Conservation (phyloP, 2,888 invertebrate species). For the Metallyticus violacea region DNA sequence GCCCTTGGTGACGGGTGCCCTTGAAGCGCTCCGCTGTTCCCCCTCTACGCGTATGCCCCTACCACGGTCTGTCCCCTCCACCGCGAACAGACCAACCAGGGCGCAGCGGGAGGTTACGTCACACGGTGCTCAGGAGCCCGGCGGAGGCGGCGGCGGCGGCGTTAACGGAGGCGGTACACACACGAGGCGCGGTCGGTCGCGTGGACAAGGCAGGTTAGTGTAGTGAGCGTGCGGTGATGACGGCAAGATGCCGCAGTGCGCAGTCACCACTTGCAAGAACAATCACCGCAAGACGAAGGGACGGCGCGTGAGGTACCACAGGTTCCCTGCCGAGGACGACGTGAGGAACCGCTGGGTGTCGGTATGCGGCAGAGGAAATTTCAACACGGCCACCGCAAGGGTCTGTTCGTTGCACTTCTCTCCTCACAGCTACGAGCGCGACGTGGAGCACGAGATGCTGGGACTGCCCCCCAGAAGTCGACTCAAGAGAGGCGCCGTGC, state of each 20-base stretch:
- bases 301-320: slow-evolving; percentile 56
- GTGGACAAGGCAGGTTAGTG: slow-evolving; percentile 19
- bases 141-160: slow-evolving; percentile 1
- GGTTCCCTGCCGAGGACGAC: slow-evolving; percentile 55
- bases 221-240: neutral
- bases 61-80: neutral
- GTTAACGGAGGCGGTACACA: slow-evolving; percentile 7
- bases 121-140: slow-evolving; percentile 32
- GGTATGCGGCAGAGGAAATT: slow-evolving; percentile 53
- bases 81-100: slow-evolving; percentile 6
- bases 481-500: slow-evolving; percentile 53
- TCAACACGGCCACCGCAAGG: slow-evolving; percentile 55
- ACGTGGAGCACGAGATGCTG: slow-evolving; percentile 54
- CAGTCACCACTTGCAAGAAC: slow-evolving; percentile 55
- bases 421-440: slow-evolving; percentile 53
- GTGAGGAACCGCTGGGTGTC: slow-evolving; percentile 53
- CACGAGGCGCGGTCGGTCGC: slow-evolving; percentile 28
- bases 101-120: slow-evolving; percentile 25
- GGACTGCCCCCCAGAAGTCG: slow-evolving; percentile 54
- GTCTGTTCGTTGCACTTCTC: slow-evolving; percentile 56
- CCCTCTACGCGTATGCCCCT: neutral
- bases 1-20: neutral
- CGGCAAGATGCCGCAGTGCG: slow-evolving; percentile 55
- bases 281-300: slow-evolving; percentile 57
- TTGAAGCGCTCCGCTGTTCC: neutral